Conservation (phyloP, 2,797 vertebrate species). For the Cryptoprocta ferox region DNA sequence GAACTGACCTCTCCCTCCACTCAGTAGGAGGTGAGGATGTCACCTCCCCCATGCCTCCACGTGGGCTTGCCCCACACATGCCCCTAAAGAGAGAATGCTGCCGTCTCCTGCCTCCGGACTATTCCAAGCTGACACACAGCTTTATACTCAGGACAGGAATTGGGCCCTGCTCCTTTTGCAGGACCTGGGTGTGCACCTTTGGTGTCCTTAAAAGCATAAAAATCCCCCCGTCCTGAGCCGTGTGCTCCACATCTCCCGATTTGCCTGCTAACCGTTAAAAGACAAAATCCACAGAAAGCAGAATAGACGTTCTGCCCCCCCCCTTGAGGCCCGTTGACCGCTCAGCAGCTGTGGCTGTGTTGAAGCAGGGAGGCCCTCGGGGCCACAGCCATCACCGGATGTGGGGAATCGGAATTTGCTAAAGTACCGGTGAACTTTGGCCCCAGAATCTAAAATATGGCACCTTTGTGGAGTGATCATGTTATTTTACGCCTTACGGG, state of each 20-base stretch:
- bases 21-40: background rate
- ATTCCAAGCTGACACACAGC: accelerated
- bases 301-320: accelerated
- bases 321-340: accelerated
- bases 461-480: background rate
- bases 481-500: background rate
- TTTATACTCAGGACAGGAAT: background rate
- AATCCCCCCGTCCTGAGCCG: background rate
- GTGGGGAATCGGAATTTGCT: background rate
- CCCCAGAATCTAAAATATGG: background rate
- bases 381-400: too few species aligned
- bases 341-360: accelerated
- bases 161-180: background rate
- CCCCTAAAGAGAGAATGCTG: background rate
- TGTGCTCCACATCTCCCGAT: background rate
- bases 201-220: background rate
- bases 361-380: background rate
- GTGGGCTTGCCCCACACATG: background rate
- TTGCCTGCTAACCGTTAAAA: background rate
- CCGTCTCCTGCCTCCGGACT: background rate
- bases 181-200: background rate
- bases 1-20: accelerated
- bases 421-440: background rate
- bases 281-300: background rate
- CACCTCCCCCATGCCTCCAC: background rate